phyloP scores from a whole-genome alignment of 1,140 invertebrate genomes.

The Euura lappo region DNA sequence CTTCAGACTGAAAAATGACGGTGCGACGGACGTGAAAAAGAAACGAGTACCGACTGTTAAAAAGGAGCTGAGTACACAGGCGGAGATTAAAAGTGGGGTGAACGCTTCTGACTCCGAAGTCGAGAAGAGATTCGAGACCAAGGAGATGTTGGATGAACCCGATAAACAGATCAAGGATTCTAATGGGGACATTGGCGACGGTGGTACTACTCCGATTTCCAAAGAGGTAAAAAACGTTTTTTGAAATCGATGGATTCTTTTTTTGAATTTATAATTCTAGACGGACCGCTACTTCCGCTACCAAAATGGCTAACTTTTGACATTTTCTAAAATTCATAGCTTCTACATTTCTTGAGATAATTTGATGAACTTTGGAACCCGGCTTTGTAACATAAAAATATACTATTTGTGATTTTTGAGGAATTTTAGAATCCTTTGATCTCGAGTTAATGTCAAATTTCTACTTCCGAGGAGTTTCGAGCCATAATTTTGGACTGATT shows the following conservation, averaged over 20 bases:
- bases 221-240: neutral
- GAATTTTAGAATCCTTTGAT: too few species aligned
- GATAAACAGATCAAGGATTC: neutral
- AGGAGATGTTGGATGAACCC: neutral
- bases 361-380: too few species aligned
- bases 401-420: too few species aligned
- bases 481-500: too few species aligned
- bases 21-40: slow-evolving; percentile 24
- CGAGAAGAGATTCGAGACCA: slow-evolving; percentile 20
- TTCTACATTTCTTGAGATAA: too few species aligned
- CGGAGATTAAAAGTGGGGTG: slow-evolving; percentile 40
- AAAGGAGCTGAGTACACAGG: slow-evolving; percentile 52
- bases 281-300: too few species aligned
- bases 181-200: neutral
- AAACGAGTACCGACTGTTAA: slow-evolving; percentile 54
- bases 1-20: slow-evolving; percentile 10
- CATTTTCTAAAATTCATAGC: too few species aligned
- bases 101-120: slow-evolving; percentile 30
- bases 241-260: neutral
- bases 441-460: too few species aligned
- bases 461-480: too few species aligned
- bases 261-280: too few species aligned
- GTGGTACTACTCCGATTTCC: neutral
- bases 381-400: too few species aligned
- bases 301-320: too few species aligned